Evolutionary conservation across 2,888 invertebrate genomes (phyloP), one percentile per base, ranked within the genome.

Genomic region (Temnothorax ravouxi): DNA sequence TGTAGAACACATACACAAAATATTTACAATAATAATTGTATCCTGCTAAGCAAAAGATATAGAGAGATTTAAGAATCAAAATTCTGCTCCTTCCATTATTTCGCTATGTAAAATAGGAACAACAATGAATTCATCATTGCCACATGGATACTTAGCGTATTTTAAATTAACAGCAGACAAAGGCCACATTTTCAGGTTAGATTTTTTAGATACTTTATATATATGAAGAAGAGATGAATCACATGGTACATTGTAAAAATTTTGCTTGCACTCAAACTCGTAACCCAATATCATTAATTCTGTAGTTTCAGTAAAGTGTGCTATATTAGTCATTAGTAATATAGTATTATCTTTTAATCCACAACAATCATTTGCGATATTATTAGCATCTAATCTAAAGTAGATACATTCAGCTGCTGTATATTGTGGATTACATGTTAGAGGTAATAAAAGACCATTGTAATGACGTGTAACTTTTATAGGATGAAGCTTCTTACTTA

Each of bases 231-330:
- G 8, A 62, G 38, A 62, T 62, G 38, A 62, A n/a, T 62, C 62
- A 62, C 62, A 62, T 62, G 62, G 62, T n/a, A 8, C n/a, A n/a
- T 38, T 62, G 18, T 62, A 62, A 62, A 38, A 62, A 62, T 62
- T 62, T 62, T 62, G 9, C 62, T 62, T 62, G 38, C 38, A 62
- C 9, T 62, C n/a, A 62, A 62, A 62, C 4, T 62, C n/a, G n/a
- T 62, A n/a, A 25, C 59, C 59, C 4, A 61, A 15, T 13, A 41
- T 62, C n/a, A 62, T 4, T 62, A 62, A n/a, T 9, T 38, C 62
- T 62, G 2, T n/a, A 11, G 38, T 62, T 62, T 62, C 62, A 15
- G 38, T 62, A 38, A 0, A n/a, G 3, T 62, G 9, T 64, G 62
- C 62, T 21, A 41, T 64, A 41, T 64, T 64, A 64, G 9, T 1